Percentiles rank a stretch among this genome's conserved stretches.
These are phyloP conservation scores for Dendrolimus kikuchii DNA, from an alignment of 1,140 invertebrate species.

Conservation along the genomic window DNA sequence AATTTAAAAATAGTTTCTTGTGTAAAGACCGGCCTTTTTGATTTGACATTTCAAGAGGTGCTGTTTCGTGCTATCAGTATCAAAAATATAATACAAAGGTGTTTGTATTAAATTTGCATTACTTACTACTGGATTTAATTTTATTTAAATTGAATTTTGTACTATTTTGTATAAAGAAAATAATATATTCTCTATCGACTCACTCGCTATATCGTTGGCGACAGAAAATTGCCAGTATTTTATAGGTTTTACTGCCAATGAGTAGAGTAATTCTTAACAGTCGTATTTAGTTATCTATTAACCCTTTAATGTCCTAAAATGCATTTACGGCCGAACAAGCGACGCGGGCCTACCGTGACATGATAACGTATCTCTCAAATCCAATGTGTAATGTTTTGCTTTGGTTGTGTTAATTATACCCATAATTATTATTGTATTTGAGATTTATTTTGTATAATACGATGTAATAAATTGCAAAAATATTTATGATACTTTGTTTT, in stretches of 20 bases:
- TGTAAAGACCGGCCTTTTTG: too few relatives aligned
- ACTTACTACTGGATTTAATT: too few relatives aligned
- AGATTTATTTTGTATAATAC: conserved; percentile 70
- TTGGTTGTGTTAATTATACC: conserved; percentile 69
- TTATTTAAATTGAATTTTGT: too few relatives aligned
- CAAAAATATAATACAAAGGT: too few relatives aligned
- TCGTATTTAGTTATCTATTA: conserved; percentile 46
- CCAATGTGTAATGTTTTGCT: conserved; percentile 65
- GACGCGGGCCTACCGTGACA: conserved; percentile 36
- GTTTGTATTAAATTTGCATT: too few relatives aligned
- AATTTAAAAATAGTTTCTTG: too few relatives aligned
- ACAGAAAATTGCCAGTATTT: conserved; percentile 29
- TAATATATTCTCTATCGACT: too few relatives aligned
- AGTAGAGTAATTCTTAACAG: conserved; percentile 42
- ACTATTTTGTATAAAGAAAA: too few relatives aligned
- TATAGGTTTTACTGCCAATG: conserved; percentile 41
- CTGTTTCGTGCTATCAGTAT: too few relatives aligned
- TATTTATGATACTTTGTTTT: conserved; percentile 15
- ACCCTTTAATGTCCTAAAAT: conserved; percentile 33
- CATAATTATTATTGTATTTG: conserved; percentile 67
- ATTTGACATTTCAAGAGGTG: too few relatives aligned
- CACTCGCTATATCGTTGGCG: conserved; percentile 2
- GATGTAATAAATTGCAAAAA: conserved; percentile 69
- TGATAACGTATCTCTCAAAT: conserved; percentile 47
- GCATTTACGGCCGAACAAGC: conserved; percentile 51